Base-by-base conservation (phyloP, 1,140 invertebrate species). In the Saccostrea cuccullata region DNA sequence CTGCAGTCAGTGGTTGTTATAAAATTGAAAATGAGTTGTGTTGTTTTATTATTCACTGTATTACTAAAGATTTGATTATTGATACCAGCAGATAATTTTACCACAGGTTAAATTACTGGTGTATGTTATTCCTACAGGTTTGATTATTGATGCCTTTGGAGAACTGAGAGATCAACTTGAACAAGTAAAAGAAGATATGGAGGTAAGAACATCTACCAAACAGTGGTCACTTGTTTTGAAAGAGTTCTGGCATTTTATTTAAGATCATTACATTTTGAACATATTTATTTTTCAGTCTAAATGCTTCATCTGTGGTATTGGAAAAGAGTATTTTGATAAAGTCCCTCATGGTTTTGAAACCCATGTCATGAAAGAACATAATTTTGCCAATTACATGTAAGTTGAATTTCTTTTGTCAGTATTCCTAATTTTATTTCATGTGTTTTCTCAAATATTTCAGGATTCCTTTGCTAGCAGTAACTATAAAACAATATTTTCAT, bases 101-200 rank as follows among this genome's bases (percentile, higher is more conserved):
- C 47, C 9, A 47, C 47, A 47, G 47, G 47, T 47, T 47, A 2
- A 47, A 47, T 47, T 47, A 47, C 9, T 47, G 47, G 6, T 47
- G 47, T 47, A 6, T 47, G 9, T 9, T 77, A 9, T 77, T 77
- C 30, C 55, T 17, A 90, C 94, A 99, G 98, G 99, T 99, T 97
- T 99, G 96, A 99, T 99, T 95, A 99, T 99, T 96, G 99, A 99
- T 95, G 99, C 99, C 83, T 99, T 99, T 96, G 99, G 99, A 94
- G 99, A 99, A 95, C 96, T 99, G 94, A 98, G 99, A 97, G 99
- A 99, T 96, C 99, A 99, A 96, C 96, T 99, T 91, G 98, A 99
- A 95, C 99, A 98, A 84, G 99, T 99, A 0, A 99, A 99, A 94
- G 98, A 99, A 92, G 98, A 99, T 94, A 98, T 99, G 98, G 99